These are phyloP conservation scores for Volucella inflata DNA, from an alignment of 2,888 invertebrate genomes.

Conservation along the genomic window DNA sequence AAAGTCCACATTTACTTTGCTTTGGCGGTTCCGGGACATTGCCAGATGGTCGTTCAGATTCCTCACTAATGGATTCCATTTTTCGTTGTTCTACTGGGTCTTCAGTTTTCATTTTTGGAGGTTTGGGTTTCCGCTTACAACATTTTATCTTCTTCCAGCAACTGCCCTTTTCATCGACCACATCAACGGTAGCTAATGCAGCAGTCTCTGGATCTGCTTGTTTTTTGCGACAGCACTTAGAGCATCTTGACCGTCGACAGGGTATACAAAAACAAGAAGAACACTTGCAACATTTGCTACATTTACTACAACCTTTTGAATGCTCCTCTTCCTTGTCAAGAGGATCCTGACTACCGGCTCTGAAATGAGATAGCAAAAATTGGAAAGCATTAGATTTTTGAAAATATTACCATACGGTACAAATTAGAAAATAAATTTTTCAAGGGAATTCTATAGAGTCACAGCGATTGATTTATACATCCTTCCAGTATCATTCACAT, in stretches of 20 bases:
- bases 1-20: slow-evolving; percentile 81
- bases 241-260: slow-evolving; percentile 82
- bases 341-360: slow-evolving; percentile 82
- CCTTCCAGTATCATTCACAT: no score
- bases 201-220: slow-evolving; percentile 76
- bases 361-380: slow-evolving; percentile 65
- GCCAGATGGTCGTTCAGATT: slow-evolving; percentile 63
- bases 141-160: slow-evolving; percentile 83
- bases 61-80: slow-evolving; percentile 76
- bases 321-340: slow-evolving; percentile 79
- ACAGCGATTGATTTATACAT: no score
- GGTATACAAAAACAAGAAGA: slow-evolving; percentile 81
- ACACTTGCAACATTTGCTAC: slow-evolving; percentile 78
- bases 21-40: slow-evolving; percentile 72
- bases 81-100: slow-evolving; percentile 58
- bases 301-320: slow-evolving; percentile 80
- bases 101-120: slow-evolving; percentile 79
- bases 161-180: slow-evolving; percentile 81
- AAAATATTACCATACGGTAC: no score
- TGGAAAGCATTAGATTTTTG: not conserved
- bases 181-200: slow-evolving; percentile 79
- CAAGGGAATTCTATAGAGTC: no score
- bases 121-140: slow-evolving; percentile 84
- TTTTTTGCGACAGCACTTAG: slow-evolving; percentile 80
- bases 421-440: no score